A percentile compares a stretch with the other conserved stretches of the same genome.
These are phyloP conservation scores for Pseudomyrmex gracilis DNA, from an alignment of 1,140 invertebrate species.

Conservation along the genomic window DNA sequence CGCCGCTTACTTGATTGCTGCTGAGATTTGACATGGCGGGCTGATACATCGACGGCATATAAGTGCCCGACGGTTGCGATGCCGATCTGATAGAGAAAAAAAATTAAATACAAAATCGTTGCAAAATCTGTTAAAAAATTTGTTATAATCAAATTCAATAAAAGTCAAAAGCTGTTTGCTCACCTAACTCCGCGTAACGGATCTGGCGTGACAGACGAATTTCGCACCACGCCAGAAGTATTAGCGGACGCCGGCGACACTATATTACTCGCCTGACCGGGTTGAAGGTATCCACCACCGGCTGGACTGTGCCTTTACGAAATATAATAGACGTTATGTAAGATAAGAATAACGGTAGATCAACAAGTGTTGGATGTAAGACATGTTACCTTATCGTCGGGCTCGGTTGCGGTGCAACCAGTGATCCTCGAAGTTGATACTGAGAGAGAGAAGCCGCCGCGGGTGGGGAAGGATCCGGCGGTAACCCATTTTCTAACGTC, in stretches of 20 bases:
- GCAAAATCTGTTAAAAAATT: too few relatives aligned
- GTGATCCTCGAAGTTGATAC: slow-evolving; percentile 83
- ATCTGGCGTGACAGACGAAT: slow-evolving; percentile 84
- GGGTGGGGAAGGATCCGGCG: slow-evolving; percentile 83
- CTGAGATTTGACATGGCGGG: slow-evolving; percentile 75
- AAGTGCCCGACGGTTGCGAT: slow-evolving; percentile 76
- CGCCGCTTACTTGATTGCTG: slow-evolving; percentile 77
- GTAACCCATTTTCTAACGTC: slow-evolving; percentile 85
- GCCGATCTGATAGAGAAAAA: slow-evolving; percentile 66
- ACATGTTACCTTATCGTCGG: slow-evolving; percentile 85
- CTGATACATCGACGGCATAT: slow-evolving; percentile 78
- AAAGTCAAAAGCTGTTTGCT: slow-evolving; percentile 18
- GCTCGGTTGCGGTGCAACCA: slow-evolving; percentile 84
- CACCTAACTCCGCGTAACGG: slow-evolving; percentile 83
- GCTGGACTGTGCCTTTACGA: slow-evolving; percentile 81
- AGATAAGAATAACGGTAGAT: too few relatives aligned
- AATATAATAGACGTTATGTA: too few relatives aligned
- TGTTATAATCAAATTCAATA: background rate
- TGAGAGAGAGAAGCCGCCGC: slow-evolving; percentile 79
- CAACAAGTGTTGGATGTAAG: background rate
- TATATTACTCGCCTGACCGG: slow-evolving; percentile 81
- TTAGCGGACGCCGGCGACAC: slow-evolving; percentile 81
- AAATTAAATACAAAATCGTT: background rate
- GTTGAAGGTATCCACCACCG: slow-evolving; percentile 80
- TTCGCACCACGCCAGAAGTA: slow-evolving; percentile 83